Conservation (phyloP, 2,113 vertebrate genomes). For the Cricetomys ansorgei region DNA sequence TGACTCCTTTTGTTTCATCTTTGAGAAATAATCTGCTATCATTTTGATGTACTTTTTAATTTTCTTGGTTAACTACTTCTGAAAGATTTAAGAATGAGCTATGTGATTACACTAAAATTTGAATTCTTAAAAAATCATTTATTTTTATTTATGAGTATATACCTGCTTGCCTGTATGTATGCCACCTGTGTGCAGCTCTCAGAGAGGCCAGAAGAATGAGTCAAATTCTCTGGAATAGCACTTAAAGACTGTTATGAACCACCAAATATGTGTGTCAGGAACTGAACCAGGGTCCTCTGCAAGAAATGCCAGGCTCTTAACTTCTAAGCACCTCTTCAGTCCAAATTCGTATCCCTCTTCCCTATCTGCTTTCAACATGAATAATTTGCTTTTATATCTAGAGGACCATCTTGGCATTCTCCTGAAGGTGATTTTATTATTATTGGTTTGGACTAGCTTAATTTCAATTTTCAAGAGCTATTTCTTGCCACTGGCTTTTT, state of each 20-base stretch:
- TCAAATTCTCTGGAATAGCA: background rate
- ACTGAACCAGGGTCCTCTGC: background rate
- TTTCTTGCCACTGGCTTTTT: background rate
- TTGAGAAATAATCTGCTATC: background rate
- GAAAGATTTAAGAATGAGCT: background rate
- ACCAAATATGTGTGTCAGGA: background rate
- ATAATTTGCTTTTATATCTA: background rate
- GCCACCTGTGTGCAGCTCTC: too few species aligned
- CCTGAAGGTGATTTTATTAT: background rate
- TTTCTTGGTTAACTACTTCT: background rate
- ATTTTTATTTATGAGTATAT: background rate
- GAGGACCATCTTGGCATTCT: background rate
- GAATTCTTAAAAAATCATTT: background rate
- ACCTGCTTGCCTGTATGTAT: background rate
- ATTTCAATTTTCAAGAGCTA: background rate
- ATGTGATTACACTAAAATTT: background rate
- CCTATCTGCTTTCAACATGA: background rate
- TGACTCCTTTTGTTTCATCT: background rate
- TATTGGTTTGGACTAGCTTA: background rate
- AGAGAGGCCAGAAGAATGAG: background rate
- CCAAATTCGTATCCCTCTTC: background rate
- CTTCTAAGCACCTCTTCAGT: background rate
- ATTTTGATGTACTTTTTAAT: background rate
- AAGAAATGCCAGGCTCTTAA: background rate
- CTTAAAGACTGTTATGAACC: background rate